Conservation (phyloP, 1,140 invertebrate genomes). For the Panonychus citri region DNA sequence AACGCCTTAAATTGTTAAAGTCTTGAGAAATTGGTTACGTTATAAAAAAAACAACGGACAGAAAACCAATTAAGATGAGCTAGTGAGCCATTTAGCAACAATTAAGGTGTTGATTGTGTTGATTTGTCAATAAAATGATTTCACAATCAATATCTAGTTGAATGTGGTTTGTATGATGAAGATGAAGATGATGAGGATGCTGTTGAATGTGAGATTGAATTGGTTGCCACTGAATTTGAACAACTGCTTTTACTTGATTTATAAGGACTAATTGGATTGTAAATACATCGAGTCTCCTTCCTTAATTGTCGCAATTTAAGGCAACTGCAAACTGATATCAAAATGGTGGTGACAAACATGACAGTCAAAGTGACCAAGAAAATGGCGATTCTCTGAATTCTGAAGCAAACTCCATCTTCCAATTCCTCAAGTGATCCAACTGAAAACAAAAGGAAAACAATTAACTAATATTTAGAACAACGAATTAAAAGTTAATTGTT, state of each 20-base stretch:
- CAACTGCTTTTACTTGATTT: background rate
- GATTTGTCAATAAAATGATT: background rate
- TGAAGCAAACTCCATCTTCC: background rate
- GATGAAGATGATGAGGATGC: too few relatives aligned
- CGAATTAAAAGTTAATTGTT: background rate
- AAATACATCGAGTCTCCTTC: background rate
- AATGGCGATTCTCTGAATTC: background rate
- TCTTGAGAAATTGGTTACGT: too few relatives aligned
- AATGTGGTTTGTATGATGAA: background rate
- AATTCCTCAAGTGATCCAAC: background rate
- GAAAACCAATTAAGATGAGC: too few relatives aligned
- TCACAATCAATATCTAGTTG: background rate
- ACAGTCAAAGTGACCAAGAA: background rate
- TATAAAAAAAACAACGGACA: too few relatives aligned
- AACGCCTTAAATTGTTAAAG: too few relatives aligned
- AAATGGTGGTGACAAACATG: background rate
- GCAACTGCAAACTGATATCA: conserved; percentile 6
- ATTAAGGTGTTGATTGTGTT: background rate
- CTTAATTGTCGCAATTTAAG: conserved; percentile 5
- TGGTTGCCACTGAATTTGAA: too few relatives aligned
- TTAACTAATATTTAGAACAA: background rate
- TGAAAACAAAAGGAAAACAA: background rate
- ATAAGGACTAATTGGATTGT: background rate
- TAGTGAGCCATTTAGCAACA: too few relatives aligned
- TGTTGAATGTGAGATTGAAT: too few relatives aligned